phyloP scores from a whole-genome alignment of 2,888 invertebrate species.

The Drosophila helvetica region DNA sequence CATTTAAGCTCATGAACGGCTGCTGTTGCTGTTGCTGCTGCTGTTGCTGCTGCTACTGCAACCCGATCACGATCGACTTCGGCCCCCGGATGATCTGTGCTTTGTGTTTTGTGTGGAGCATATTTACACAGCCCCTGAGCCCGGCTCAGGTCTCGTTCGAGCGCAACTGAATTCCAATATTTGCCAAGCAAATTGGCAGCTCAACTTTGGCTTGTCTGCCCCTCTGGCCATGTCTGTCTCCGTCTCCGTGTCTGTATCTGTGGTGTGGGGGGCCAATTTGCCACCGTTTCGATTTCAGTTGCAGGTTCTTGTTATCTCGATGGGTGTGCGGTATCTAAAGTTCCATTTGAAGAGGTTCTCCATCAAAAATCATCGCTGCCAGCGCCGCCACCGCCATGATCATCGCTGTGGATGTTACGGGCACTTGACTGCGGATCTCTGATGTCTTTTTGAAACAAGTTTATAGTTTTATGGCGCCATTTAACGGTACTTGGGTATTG shows the following conservation, averaged over 20 bases:
- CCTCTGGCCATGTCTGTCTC: background rate
- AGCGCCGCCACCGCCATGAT: background rate
- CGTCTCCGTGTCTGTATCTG: background rate
- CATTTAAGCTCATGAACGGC: slow-evolving; percentile 15
- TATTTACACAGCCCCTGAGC: slow-evolving; percentile 4
- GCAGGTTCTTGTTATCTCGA: slow-evolving; percentile 37
- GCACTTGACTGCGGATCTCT: background rate
- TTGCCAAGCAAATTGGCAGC: slow-evolving; percentile 38
- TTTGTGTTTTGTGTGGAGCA: slow-evolving; percentile 7
- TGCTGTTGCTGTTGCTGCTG: background rate
- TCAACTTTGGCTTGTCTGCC: slow-evolving; percentile 1
- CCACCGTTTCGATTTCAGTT: slow-evolving; percentile 30
- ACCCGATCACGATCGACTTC: slow-evolving; percentile 28
- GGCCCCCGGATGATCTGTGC: background rate
- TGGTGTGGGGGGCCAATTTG: slow-evolving; percentile 17
- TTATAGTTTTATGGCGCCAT: slow-evolving; percentile 17
- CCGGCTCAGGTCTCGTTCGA: slow-evolving; percentile 4
- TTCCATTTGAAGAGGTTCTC: background rate
- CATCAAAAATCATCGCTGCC: background rate
- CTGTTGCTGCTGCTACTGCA: slow-evolving; percentile 10
- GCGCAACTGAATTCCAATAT: slow-evolving; percentile 34
- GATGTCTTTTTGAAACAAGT: slow-evolving; percentile 3
- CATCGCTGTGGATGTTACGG: slow-evolving; percentile 9
- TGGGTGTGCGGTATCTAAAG: slow-evolving; percentile 27
- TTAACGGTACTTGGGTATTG: slow-evolving; percentile 31